Percentiles rank a stretch among this genome's conserved stretches.
phyloP scores from a whole-genome alignment of 2,888 invertebrate genomes.

The Monopis laevigella region DNA sequence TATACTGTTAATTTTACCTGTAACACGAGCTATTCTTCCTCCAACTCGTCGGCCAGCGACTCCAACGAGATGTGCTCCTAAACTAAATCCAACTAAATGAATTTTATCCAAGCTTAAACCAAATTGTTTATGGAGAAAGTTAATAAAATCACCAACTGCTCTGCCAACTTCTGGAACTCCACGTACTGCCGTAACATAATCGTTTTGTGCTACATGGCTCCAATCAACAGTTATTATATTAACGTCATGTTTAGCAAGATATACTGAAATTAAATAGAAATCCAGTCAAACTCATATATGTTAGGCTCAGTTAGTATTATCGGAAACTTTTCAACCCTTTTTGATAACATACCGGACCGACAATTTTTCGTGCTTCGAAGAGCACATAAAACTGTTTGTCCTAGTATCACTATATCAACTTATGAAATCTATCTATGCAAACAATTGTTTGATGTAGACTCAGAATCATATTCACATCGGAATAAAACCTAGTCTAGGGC shows the following conservation, averaged over 20 bases:
- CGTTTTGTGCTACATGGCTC: slow-evolving; percentile 33
- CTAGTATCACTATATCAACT: too few relatives aligned
- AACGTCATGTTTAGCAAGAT: slow-evolving; percentile 30
- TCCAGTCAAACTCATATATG: too few relatives aligned
- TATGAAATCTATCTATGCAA: too few relatives aligned
- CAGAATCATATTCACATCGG: too few relatives aligned
- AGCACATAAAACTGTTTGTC: too few relatives aligned
- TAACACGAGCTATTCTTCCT: slow-evolving; percentile 41
- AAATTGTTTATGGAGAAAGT: slow-evolving; percentile 32
- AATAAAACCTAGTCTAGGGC: too few relatives aligned
- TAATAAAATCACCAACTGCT: slow-evolving; percentile 45
- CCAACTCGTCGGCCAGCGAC: slow-evolving; percentile 41
- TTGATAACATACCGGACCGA: too few relatives aligned
- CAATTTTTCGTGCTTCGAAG: too few relatives aligned
- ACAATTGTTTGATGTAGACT: too few relatives aligned
- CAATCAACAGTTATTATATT: slow-evolving; percentile 52
- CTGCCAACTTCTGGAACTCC: slow-evolving; percentile 44
- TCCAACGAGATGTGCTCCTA: slow-evolving; percentile 55
- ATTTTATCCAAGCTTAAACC: slow-evolving; percentile 32
- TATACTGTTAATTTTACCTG: too few relatives aligned
- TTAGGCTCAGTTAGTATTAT: too few relatives aligned
- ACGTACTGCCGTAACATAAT: slow-evolving; percentile 35
- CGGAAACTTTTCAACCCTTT: too few relatives aligned
- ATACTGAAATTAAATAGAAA: slow-evolving; percentile 34
- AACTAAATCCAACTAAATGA: slow-evolving; percentile 55